These are phyloP conservation scores for Amazona finschi DNA, from an alignment of 2,797 vertebrate species.

Conservation along the genomic window DNA sequence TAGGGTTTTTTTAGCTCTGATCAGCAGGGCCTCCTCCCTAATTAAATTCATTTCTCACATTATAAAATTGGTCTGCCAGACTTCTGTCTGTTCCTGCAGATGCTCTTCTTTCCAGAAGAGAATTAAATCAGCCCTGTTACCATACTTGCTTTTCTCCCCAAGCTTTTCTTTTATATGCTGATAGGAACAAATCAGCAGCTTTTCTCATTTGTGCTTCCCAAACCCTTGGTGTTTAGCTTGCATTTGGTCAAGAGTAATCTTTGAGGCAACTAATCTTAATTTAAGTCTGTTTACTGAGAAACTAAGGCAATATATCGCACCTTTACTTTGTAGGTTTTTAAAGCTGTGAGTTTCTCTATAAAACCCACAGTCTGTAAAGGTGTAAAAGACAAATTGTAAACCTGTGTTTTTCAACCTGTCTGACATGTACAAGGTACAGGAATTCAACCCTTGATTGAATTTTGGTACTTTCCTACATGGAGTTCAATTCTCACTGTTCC, in stretches of 20 bases:
- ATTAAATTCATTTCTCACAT: background rate
- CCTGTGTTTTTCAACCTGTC: slow-evolving; percentile 24
- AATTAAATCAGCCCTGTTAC: slow-evolving; percentile 2
- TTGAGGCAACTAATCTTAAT: slow-evolving; percentile 29
- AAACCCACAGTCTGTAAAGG: background rate
- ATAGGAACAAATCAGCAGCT: slow-evolving; percentile 24
- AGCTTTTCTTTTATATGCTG: background rate
- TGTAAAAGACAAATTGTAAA: slow-evolving; percentile 24
- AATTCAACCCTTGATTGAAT: slow-evolving; percentile 20
- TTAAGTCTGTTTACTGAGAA: background rate
- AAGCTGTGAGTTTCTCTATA: slow-evolving; percentile 25
- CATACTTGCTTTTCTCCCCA: background rate
- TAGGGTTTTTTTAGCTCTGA: background rate
- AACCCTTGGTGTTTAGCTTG: slow-evolving; percentile 8
- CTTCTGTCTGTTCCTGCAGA: slow-evolving; percentile 9
- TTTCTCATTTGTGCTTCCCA: slow-evolving; percentile 8
- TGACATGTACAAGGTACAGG: background rate
- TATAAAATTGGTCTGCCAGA: background rate
- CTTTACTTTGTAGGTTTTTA: slow-evolving; percentile 22
- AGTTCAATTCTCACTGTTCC: background rate
- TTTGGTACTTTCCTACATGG: background rate
- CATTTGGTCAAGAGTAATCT: slow-evolving; percentile 27
- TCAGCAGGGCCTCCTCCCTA: background rate
- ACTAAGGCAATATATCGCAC: background rate
- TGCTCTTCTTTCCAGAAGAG: background rate